phyloP scores from a whole-genome alignment of 2,888 invertebrate species.

The Aelia acuminata region DNA sequence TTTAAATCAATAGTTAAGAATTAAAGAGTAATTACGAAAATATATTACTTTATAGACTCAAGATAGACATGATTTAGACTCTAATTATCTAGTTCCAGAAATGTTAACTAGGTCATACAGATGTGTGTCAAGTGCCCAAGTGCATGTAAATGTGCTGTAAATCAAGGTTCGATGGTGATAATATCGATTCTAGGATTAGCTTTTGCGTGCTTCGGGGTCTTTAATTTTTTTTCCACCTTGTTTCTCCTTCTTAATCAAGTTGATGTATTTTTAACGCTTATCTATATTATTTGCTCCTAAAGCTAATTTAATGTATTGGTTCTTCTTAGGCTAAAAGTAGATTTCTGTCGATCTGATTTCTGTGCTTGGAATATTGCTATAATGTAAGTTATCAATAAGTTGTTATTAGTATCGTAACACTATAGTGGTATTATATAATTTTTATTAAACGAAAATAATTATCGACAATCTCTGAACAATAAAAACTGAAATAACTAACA shows the following conservation, averaged over 20 bases:
- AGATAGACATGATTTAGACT: no score
- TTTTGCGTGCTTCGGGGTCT: neutral
- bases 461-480: no score
- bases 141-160: neutral
- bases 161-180: neutral
- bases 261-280: conserved; percentile 38
- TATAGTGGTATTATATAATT: no score
- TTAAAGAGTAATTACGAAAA: no score
- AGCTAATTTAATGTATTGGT: neutral
- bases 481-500: no score
- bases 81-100: neutral
- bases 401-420: no score
- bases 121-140: neutral
- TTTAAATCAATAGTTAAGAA: no score
- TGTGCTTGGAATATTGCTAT: neutral
- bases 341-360: neutral
- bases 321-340: neutral
- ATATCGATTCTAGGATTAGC: neutral
- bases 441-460: no score
- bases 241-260: conserved; percentile 26
- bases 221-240: neutral
- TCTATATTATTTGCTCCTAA: neutral
- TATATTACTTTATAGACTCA: no score
- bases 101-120: neutral
- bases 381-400: neutral